phyloP scores from a whole-genome alignment of 2,113 vertebrate species.

The Machaerirhynchus nigripectus region DNA sequence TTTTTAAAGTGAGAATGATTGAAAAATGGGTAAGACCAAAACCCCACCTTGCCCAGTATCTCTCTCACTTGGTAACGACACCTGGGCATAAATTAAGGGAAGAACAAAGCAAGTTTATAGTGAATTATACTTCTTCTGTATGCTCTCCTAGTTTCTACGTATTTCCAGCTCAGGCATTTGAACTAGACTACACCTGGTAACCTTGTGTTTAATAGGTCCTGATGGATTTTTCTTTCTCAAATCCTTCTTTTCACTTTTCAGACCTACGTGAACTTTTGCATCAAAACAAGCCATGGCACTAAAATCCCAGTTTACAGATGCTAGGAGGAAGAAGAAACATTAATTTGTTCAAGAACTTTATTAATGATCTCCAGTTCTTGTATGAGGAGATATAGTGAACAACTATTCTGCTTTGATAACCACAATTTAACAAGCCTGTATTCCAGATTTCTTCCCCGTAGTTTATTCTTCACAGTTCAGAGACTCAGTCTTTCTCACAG shows the following conservation, averaged over 20 bases:
- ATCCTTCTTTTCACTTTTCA: background rate
- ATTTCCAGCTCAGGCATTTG: background rate
- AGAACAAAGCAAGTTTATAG: background rate
- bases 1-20: background rate
- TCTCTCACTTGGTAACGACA: background rate
- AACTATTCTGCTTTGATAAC: background rate
- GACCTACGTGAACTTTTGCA: background rate
- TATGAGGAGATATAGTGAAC: accelerated
- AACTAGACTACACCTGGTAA: background rate
- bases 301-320: background rate
- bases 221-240: background rate
- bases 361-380: background rate
- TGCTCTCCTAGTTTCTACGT: background rate
- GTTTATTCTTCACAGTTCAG: background rate
- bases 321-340: background rate
- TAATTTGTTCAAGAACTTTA: background rate
- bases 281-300: background rate
- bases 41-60: background rate
- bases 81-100: background rate
- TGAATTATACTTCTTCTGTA: background rate
- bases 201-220: background rate
- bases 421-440: background rate
- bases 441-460: background rate
- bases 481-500: background rate
- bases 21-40: background rate